Base-by-base conservation (phyloP, 2,797 vertebrate genomes). In the Crypturellus tataupa region DNA sequence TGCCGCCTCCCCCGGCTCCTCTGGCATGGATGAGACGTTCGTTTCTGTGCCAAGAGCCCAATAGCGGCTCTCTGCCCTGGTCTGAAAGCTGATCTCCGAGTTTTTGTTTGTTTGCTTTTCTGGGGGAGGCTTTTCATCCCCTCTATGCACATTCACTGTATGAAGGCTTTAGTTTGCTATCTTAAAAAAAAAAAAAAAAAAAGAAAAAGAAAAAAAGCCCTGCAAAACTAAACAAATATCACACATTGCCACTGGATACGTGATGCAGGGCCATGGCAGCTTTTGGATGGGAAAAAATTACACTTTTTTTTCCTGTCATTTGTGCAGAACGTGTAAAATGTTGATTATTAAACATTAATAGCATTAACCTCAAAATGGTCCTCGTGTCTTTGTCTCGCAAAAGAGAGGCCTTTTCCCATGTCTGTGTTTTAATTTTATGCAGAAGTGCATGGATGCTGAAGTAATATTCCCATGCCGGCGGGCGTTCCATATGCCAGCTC, bases 381-480 rank as follows among this genome's bases (percentile, higher is more conserved):
- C 35, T 56, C 29, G 4, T 51, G 10, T 82, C 89, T 92, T 87
- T 90, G 17, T 81, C 85, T 77, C 70, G 51, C 20, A 58, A 60
- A 72, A 64, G 18, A 79, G 16, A 75, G 18, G 14, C 25, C 58
- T 95, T 95, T 94, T 76, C 73, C 63, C 75, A 55, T 60, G n/a
- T 31, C 73, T 76, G 51, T 92, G 75, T 94, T 96, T 94, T 85
- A 94, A 94, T 96, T 90, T 94, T 89, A 96, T 96, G 82, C 90
- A 76, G 64, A 91, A 91, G 94, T 92, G 81, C 77, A 90, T 51
- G 84, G 87, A 94, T 78, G 73, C 78, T 94, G 79, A 97, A 96
- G 89, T 94, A 96, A 93, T 88, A 93, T 58, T 91, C 85, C 64
- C 69, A 79, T 87, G 83, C 60, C 92, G 80, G 80, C 86, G 89